A percentile compares a stretch with the other conserved stretches of the same genome.
These are phyloP conservation scores for Enteromius paludinosus DNA, from an alignment of 2,797 vertebrate genomes.

Conservation along the genomic window DNA sequence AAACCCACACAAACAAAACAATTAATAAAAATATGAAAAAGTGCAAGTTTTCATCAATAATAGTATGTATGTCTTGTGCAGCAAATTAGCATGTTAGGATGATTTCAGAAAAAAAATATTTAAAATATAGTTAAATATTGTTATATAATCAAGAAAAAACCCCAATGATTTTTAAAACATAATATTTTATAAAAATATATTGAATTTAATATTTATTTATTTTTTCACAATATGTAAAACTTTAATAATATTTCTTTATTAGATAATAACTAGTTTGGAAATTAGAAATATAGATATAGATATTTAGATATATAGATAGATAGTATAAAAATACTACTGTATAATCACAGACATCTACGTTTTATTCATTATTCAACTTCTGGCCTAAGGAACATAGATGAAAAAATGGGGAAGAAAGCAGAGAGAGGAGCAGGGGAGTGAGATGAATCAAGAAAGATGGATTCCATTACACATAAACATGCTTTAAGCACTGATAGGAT, in stretches of 20 bases:
- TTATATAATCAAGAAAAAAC: neutral
- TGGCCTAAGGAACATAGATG: conserved; percentile 15
- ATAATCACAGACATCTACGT: neutral
- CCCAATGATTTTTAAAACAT: too few relatives aligned
- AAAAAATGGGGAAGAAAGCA: conserved; percentile 6
- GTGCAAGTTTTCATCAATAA: neutral
- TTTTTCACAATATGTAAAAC: neutral
- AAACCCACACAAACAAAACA: neutral
- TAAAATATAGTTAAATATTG: neutral
- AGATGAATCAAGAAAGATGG: conserved; percentile 63
- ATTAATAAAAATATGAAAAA: too few relatives aligned
- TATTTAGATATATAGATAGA: too few relatives aligned
- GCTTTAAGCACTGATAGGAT: conserved; percentile 77
- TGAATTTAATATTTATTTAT: too few relatives aligned
- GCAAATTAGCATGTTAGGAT: neutral
- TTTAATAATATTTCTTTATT: neutral
- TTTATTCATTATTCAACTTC: neutral
- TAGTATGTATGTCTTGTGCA: neutral
- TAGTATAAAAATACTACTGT: neutral
- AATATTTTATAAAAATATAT: neutral
- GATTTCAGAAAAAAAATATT: neutral
- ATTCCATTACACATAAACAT: conserved; percentile 80
- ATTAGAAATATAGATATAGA: neutral
- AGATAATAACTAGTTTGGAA: neutral
- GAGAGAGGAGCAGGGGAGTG: neutral